Conservation (phyloP, 1,140 invertebrate genomes). For the Tenebrio molitor region DNA sequence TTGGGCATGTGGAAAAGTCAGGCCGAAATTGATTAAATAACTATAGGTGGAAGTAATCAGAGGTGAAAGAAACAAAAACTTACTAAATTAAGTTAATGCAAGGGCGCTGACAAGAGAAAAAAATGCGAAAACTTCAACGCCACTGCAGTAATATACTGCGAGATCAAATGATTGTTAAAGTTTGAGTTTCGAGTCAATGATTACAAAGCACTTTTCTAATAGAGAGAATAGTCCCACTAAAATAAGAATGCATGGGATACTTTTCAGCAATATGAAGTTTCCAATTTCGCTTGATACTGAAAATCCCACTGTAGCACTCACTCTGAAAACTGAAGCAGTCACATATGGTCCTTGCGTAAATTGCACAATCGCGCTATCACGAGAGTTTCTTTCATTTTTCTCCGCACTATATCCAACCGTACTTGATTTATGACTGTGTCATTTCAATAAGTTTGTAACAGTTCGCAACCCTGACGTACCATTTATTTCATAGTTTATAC, state of each 20-base stretch:
- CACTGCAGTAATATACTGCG: too few relatives aligned
- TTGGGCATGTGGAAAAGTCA: slow-evolving; percentile 3
- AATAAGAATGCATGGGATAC: too few relatives aligned
- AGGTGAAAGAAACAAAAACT: slow-evolving; percentile 4
- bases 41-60: not conserved
- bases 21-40: not conserved
- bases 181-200: too few relatives aligned
- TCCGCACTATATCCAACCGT: slow-evolving; percentile 1
- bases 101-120: not conserved
- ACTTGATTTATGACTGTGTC: slow-evolving; percentile 7
- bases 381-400: not conserved
- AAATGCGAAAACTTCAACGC: not conserved
- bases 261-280: too few relatives aligned
- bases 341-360: not conserved
- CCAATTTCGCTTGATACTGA: too few relatives aligned
- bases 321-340: not conserved
- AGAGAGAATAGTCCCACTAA: too few relatives aligned
- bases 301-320: too few relatives aligned
- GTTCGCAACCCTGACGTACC: not conserved
- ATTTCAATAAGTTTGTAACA: slow-evolving; percentile 25
- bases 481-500: not conserved
- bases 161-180: too few relatives aligned
- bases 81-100: not conserved
- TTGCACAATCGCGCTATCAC: not conserved
- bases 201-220: too few relatives aligned